phyloP scores from a whole-genome alignment of 2,888 invertebrate genomes.

The Acrocyrtus sp. region DNA sequence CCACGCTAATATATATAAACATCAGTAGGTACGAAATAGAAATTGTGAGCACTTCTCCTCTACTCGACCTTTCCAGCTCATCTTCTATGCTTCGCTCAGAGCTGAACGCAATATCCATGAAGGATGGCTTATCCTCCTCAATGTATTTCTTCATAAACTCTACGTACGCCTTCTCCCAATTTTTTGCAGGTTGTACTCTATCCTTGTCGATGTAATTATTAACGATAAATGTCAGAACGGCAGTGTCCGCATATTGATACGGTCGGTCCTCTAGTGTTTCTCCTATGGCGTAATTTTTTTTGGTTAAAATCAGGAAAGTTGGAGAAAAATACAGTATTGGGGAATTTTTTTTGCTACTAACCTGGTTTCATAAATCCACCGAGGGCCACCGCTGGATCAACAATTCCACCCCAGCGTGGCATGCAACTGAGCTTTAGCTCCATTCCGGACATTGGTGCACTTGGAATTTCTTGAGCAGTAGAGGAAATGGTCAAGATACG shows the following conservation, averaged over 20 bases:
- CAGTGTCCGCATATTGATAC: conserved; percentile 58
- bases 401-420: conserved; percentile 89
- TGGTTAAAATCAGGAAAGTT: neutral
- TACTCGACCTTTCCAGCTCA: conserved; percentile 68
- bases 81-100: conserved; percentile 91
- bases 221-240: conserved; percentile 60
- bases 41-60: conserved; percentile 80
- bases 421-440: conserved; percentile 72
- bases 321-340: neutral
- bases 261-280: conserved; percentile 53
- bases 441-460: conserved; percentile 64
- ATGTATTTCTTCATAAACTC: conserved; percentile 61
- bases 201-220: conserved; percentile 58
- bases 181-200: conserved; percentile 48
- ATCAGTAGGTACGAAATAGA: conserved; percentile 89
- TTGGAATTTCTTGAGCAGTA: conserved; percentile 72
- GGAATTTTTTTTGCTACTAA: conserved; percentile 13
- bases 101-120: conserved; percentile 78
- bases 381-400: conserved; percentile 89
- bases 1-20: conserved; percentile 90
- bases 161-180: conserved; percentile 61
- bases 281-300: conserved; percentile 22
- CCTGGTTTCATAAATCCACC: conserved; percentile 80
- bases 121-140: conserved; percentile 66
- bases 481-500: conserved; percentile 81